phyloP scores from a whole-genome alignment of 2,888 invertebrate species.

The Drosophila maculinotata region DNA sequence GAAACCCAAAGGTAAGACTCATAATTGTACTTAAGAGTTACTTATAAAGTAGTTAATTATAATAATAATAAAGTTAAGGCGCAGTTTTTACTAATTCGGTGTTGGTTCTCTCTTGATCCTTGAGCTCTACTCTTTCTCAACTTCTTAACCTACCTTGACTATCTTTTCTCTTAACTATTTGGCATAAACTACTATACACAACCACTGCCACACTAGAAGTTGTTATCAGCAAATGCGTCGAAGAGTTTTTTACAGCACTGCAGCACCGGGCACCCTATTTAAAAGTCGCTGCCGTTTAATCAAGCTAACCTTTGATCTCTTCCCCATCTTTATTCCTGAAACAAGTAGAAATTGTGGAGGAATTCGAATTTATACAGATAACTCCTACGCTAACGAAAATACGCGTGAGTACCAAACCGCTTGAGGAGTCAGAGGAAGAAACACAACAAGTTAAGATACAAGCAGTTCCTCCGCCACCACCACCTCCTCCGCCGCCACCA shows the following conservation, averaged over 20 bases:
- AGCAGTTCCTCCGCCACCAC: not conserved
- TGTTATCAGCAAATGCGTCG: slow-evolving; percentile 43
- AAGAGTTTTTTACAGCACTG: slow-evolving; percentile 43
- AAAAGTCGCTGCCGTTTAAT: slow-evolving; percentile 29
- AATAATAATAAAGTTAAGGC: slow-evolving; percentile 26
- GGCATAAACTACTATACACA: slow-evolving; percentile 44
- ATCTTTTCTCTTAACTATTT: slow-evolving; percentile 19
- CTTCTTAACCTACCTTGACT: slow-evolving; percentile 23
- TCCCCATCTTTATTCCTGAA: slow-evolving; percentile 15
- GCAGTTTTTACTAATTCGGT: slow-evolving; percentile 61
- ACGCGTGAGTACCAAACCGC: slow-evolving; percentile 88
- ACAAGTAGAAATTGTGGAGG: slow-evolving; percentile 83
- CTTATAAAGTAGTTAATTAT: slow-evolving; percentile 5
- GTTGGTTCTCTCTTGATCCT: slow-evolving; percentile 54
- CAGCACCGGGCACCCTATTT: slow-evolving; percentile 61
- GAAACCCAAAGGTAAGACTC: slow-evolving; percentile 89
- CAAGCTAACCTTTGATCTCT: slow-evolving; percentile 30
- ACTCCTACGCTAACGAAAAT: slow-evolving; percentile 93
- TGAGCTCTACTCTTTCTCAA: slow-evolving; percentile 7
- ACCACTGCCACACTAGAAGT: slow-evolving; percentile 66
- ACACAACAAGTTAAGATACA: not conserved
- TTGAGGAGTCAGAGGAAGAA: slow-evolving; percentile 75
- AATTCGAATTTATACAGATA: slow-evolving; percentile 93
- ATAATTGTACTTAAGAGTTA: not conserved
- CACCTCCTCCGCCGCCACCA: slow-evolving; percentile 21